Evolutionary conservation across 1,140 invertebrate genomes (phyloP), one percentile per base, ranked within the genome.

Genomic region (Heliconius hewitsoni): DNA sequence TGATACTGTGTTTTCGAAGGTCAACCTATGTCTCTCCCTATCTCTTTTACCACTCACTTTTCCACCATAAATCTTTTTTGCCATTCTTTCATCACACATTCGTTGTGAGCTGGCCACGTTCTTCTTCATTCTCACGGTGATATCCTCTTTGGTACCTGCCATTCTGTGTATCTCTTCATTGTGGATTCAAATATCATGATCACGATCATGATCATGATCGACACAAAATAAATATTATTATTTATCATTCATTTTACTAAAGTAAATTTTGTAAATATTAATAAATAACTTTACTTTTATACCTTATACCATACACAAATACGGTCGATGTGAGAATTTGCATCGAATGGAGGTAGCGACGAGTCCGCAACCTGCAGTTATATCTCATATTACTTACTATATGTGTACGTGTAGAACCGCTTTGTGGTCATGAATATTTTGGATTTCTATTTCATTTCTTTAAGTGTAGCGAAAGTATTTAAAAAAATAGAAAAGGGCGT

Each of bases 251-350:
- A 55, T n/a, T 55, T 57, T n/a, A 57, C 2, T 57, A 3, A 57
- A 23, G 19, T 57, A n/a, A 57, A 8, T 11, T 57, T 57, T 57
- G n/a, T 23, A 9, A 57, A 57, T 23, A 57, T 57, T 9, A 57
- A 11, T 9, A 23, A 3, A 23, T 3, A 19, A 66, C 23, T 30
- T 16, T 4, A 5, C 60, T 66, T 66, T 30, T 66, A 23, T 82
- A 39, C 57, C 52, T 83, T 84, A 72, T 16, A 52, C 76, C 85
- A 80, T 13, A 6, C 74, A n/a, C 70, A 77, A 84, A 87, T 80
- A 82, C 84, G 82, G 79, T 84, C 89, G 87, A 87, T 91, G 90
- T 89, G 88, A 91, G 87, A 91, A 93, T 93, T 93, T 91, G 91
- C 91, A 93, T 93, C 91, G 91, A 93, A 93, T 93, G 89, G 90